Base-by-base conservation (phyloP, 1,140 invertebrate species). In the Megathymus violae region DNA sequence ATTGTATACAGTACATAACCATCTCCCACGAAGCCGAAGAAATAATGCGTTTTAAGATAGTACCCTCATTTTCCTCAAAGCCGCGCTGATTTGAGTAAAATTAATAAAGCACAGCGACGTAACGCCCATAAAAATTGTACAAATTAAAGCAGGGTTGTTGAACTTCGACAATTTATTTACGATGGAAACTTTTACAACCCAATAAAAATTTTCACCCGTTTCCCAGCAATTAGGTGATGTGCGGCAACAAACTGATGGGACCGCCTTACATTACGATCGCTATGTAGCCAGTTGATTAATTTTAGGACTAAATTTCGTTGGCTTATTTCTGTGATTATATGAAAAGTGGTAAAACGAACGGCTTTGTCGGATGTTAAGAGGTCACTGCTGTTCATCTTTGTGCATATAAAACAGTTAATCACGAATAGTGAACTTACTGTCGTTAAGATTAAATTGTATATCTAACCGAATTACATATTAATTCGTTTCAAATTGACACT, bases 151-250 rank as follows among this genome's bases (percentile, higher is more conserved):
- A 25, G 62, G 66, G 41, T 44, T 40, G 56, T 64, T 64, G 69
- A 75, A 68, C 66, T 75, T 69, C 61, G 52, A 31, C 52, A 67
- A 71, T 68, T 73, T 73, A 73, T 73, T 73, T 70, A 70, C 67
- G 70, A 73, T 50, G 48, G 47, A 47, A 40, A 73, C 44, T 68
- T 76, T 76, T 76, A 76, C 61, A 59, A 38, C 43, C 48, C 56
- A 38, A 69, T 76, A 70, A 76, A 73, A 76, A 70, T 73, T 69
- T 75, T 59, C 63, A 63, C 73, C 69, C 64, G 69, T 72, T 72
- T 64, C 73, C 58, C 50, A 27, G 48, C 69, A 75, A 72, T 75
- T 75, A 69, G 50, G 62, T 19, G 52, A 76, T 67, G 58, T 67
- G 62, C 62, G 38, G 40, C 40, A 31, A 19, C 41, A 44, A 44